A percentile compares a stretch with the other conserved stretches of the same genome.
These are phyloP conservation scores for Craniophora ligustri DNA, from an alignment of 2,888 invertebrate genomes.

Conservation along the genomic window DNA sequence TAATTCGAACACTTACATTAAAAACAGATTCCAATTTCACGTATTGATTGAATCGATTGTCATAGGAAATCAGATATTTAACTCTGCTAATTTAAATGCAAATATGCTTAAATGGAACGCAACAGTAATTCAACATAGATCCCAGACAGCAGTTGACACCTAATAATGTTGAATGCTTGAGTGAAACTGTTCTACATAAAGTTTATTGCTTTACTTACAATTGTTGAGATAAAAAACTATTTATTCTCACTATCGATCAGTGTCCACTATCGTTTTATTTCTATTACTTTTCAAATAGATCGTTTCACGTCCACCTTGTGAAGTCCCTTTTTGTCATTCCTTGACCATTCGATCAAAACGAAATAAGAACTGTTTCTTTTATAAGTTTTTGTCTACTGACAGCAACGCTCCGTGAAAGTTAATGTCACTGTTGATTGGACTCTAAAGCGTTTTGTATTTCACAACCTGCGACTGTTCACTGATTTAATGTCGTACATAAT, in stretches of 20 bases:
- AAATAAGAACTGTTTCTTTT: slow-evolving; percentile 67
- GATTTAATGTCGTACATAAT: slow-evolving; percentile 27
- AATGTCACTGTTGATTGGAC: slow-evolving; percentile 63
- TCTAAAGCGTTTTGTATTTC: slow-evolving; percentile 48
- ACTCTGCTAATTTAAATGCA: slow-evolving; percentile 4
- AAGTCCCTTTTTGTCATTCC: slow-evolving; percentile 74
- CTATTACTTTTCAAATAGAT: slow-evolving; percentile 67
- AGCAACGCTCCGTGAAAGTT: slow-evolving; percentile 66
- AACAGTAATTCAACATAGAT: slow-evolving; percentile 2
- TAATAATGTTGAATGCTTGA: slow-evolving; percentile 25
- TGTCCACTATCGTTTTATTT: slow-evolving; percentile 57
- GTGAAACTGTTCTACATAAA: slow-evolving; percentile 55
- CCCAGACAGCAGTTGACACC: background rate
- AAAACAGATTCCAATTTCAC: slow-evolving; percentile 8
- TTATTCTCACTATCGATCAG: slow-evolving; percentile 56
- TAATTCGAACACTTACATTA: slow-evolving; percentile 3
- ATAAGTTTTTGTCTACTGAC: slow-evolving; percentile 64
- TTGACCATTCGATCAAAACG: slow-evolving; percentile 71
- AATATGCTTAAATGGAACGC: background rate
- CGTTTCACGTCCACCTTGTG: slow-evolving; percentile 66
- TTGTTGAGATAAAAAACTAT: slow-evolving; percentile 53
- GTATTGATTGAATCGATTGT: background rate
- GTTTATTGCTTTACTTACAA: slow-evolving; percentile 56
- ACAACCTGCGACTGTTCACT: slow-evolving; percentile 22
- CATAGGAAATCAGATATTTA: background rate